Percentiles rank a stretch among this genome's conserved stretches.
Conservation (phyloP, 2,113 vertebrate species). For the Pelecanus crispus region DNA sequence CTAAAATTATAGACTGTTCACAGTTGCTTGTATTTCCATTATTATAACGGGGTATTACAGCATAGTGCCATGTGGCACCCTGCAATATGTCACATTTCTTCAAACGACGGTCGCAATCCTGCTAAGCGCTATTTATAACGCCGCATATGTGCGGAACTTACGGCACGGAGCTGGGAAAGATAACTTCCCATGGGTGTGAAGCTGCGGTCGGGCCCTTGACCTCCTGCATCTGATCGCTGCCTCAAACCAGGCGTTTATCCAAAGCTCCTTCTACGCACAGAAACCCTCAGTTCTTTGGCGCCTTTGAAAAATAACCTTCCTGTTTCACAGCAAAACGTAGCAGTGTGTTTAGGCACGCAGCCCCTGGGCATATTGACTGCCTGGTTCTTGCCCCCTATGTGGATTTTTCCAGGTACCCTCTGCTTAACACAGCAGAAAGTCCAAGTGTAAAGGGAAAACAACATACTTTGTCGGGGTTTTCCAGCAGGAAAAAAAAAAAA, state of each 20-base stretch:
- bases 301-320: neutral
- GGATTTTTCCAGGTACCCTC: neutral
- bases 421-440: neutral
- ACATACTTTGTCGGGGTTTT: accelerated
- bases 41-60: neutral
- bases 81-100: neutral
- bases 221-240: neutral
- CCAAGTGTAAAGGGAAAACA: neutral
- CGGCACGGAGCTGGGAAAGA: neutral
- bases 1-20: neutral
- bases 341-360: accelerated
- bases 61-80: neutral
- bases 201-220: accelerated
- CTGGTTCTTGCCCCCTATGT: neutral
- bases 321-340: accelerated
- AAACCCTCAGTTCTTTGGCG: neutral
- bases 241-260: neutral
- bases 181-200: neutral
- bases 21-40: neutral
- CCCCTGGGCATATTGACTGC: accelerated
- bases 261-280: neutral
- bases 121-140: neutral
- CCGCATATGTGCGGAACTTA: neutral
- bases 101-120: neutral
- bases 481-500: too few species aligned